Conservation (phyloP, 2,888 invertebrate genomes). For the Morinoia aosen region DNA sequence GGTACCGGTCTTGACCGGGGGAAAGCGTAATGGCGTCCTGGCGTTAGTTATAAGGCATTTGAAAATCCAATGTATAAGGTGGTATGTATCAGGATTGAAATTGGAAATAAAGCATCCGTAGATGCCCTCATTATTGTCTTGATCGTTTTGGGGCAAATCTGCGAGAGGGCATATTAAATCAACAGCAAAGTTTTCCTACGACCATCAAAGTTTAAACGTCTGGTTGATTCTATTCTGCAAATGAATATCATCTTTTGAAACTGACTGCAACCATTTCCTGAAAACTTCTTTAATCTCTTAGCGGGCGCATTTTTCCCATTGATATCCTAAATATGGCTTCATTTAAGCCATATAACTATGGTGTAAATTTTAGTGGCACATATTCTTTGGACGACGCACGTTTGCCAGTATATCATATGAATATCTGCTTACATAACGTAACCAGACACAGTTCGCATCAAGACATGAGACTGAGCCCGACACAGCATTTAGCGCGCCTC, state of each 20-base stretch:
- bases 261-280: neutral
- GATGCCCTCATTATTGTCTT: neutral
- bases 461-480: no score
- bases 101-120: no score
- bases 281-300: neutral
- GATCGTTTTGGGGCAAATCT: neutral
- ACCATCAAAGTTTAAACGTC: neutral
- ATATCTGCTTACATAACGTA: neutral
- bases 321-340: no score
- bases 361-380: neutral
- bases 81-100: no score
- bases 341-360: neutral
- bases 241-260: neutral
- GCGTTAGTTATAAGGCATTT: no score
- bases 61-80: no score
- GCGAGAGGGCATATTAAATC: neutral
- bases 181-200: neutral
- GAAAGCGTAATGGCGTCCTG: no score
- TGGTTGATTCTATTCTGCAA: neutral
- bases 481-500: no score
- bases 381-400: neutral
- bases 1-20: no score
- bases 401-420: neutral
- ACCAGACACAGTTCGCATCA: neutral
- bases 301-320: neutral